Evolutionary conservation across 1,140 invertebrate genomes (phyloP).

Genomic region (Cryptotermes secundus): DNA sequence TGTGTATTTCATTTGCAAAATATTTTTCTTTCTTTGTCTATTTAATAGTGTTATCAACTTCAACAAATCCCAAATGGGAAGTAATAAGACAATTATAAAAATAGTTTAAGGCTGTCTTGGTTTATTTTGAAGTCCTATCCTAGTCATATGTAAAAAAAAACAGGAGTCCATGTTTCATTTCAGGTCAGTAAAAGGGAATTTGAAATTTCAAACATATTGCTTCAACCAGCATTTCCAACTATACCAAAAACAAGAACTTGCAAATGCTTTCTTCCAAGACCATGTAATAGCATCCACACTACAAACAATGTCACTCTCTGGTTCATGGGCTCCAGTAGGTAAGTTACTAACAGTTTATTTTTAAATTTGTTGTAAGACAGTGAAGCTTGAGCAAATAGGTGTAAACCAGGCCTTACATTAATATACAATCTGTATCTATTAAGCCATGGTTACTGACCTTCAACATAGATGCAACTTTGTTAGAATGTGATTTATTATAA

Average conservation of each 20-base stretch:
- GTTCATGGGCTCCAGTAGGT: conserved; percentile 17
- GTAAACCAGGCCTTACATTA: no score
- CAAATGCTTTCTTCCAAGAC: conserved; percentile 1
- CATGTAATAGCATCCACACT: neutral
- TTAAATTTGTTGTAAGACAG: neutral
- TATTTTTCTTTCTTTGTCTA: no score
- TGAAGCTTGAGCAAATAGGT: neutral
- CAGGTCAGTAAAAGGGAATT: conserved; percentile 17
- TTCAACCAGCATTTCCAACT: conserved; percentile 24
- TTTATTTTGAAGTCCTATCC: no score
- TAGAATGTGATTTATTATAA: no score
- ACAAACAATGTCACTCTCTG: neutral
- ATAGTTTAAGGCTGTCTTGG: no score
- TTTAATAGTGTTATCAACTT: no score
- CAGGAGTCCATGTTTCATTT: neutral
- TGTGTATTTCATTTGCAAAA: no score
- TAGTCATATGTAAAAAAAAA: neutral
- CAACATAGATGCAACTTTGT: no score
- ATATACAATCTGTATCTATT: no score
- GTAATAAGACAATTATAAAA: no score
- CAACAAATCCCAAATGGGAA: no score
- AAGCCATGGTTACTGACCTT: no score
- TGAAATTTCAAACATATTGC: conserved; percentile 21
- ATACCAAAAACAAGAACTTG: conserved; percentile 24
- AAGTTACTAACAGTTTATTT: neutral